Percentiles rank a stretch among this genome's conserved stretches.
These are phyloP conservation scores for Myiopsitta monachus DNA, from an alignment of 2,113 vertebrate genomes.

Conservation along the genomic window DNA sequence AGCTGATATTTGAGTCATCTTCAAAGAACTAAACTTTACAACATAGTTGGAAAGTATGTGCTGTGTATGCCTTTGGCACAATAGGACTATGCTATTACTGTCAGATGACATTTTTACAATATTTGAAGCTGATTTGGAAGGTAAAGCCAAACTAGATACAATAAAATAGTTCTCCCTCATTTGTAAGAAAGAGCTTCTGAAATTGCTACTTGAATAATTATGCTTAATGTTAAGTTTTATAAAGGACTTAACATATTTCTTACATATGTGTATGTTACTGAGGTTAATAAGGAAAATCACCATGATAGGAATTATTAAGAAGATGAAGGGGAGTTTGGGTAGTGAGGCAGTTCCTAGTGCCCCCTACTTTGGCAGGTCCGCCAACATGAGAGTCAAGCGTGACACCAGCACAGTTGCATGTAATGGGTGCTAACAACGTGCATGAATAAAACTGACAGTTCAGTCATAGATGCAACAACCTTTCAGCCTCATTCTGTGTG, in stretches of 20 bases:
- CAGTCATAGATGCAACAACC: background rate
- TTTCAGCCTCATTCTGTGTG: background rate
- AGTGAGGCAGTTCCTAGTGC: background rate
- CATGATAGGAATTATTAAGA: background rate
- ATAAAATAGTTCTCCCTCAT: background rate
- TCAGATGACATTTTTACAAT: background rate
- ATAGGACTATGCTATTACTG: background rate
- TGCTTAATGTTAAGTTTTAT: background rate
- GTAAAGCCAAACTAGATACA: background rate
- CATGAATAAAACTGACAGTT: background rate
- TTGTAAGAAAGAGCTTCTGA: background rate
- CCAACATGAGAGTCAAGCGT: rapidly evolving
- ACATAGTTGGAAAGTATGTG: background rate
- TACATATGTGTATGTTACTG: background rate
- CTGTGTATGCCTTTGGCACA: background rate
- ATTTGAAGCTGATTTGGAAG: background rate
- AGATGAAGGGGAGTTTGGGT: background rate
- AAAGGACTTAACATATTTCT: background rate
- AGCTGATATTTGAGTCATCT: conserved; percentile 1
- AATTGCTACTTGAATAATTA: background rate
- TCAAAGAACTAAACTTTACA: background rate
- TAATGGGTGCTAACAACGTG: rapidly evolving
- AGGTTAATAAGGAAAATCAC: conserved; percentile 6
- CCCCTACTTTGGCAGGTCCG: background rate
- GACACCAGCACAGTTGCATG: background rate